Conservation (phyloP, 2,888 invertebrate species). For the Synanthedon myopaeformis region DNA sequence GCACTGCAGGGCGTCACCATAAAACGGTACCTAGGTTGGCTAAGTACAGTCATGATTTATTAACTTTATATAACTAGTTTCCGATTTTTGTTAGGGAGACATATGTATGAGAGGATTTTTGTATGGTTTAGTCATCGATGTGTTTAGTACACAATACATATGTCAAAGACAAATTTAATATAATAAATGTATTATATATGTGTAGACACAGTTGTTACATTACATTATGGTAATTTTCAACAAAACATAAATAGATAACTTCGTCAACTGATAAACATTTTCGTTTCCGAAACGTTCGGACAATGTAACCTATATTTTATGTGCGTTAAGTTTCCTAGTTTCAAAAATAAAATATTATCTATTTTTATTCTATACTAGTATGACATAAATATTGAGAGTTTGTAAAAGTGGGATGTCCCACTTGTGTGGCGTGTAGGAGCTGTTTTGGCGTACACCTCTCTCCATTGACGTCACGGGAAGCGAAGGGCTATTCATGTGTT, state of each 20-base stretch:
- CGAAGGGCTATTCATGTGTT: constrained; percentile 51
- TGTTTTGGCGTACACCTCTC: constrained; percentile 29
- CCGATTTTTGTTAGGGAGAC: too few relatives aligned
- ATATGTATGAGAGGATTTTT: too few relatives aligned
- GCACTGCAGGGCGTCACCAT: neutral
- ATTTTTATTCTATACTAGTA: constrained; percentile 24
- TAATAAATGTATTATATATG: too few relatives aligned
- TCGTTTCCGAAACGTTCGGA: neutral
- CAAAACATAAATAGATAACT: too few relatives aligned
- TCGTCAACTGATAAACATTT: too few relatives aligned
- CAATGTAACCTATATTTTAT: neutral
- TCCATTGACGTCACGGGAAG: constrained; percentile 36
- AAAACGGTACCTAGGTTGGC: neutral
- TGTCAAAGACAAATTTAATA: too few relatives aligned
- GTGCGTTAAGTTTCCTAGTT: neutral
- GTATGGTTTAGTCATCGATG: too few relatives aligned
- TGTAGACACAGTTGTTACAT: too few relatives aligned
- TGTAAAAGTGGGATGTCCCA: constrained; percentile 21
- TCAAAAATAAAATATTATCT: constrained; percentile 11
- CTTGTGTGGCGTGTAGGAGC: constrained; percentile 27
- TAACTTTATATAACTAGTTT: too few relatives aligned
- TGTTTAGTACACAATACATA: too few relatives aligned
- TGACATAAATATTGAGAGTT: constrained; percentile 22
- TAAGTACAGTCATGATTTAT: too few relatives aligned
- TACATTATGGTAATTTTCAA: too few relatives aligned